A percentile compares a stretch with the other conserved stretches of the same genome.
Evolutionary conservation across 2,113 vertebrate genomes (phyloP).

Genomic region (Rhinolophus ferrumequinum): DNA sequence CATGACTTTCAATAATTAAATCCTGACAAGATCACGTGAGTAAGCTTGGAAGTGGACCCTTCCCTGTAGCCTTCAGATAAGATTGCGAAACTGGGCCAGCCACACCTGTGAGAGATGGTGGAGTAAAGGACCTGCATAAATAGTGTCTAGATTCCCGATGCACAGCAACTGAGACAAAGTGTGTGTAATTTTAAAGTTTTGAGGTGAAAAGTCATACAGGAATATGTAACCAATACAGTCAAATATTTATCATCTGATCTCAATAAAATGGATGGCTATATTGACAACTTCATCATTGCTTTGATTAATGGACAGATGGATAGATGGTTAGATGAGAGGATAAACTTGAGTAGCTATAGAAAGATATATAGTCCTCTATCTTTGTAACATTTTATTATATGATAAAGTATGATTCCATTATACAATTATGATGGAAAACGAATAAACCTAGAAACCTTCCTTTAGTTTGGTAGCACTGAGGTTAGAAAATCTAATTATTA

Average conservation of each 20-base stretch:
- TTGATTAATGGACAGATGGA: background rate
- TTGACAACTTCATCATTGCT: background rate
- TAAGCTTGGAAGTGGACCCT: too few relatives aligned
- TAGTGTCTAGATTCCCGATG: background rate
- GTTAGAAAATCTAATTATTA: constrained; percentile 1
- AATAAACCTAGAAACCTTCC: background rate
- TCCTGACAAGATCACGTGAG: background rate
- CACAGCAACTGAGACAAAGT: background rate
- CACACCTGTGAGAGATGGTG: too few relatives aligned
- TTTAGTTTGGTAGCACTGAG: background rate
- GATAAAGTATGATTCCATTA: background rate
- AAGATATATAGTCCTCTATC: background rate
- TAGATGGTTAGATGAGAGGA: background rate
- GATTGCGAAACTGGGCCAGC: background rate
- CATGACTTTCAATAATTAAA: background rate
- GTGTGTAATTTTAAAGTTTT: background rate
- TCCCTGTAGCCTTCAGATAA: background rate
- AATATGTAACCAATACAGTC: background rate
- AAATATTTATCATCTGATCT: background rate
- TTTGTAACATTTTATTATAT: background rate
- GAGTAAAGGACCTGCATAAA: background rate
- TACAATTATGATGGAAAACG: background rate
- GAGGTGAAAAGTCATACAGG: background rate
- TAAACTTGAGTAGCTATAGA: background rate
- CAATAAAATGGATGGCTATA: background rate